Evolutionary conservation across 2,113 vertebrate genomes (phyloP).

Genomic region (Coryphaenoides rupestris): DNA sequence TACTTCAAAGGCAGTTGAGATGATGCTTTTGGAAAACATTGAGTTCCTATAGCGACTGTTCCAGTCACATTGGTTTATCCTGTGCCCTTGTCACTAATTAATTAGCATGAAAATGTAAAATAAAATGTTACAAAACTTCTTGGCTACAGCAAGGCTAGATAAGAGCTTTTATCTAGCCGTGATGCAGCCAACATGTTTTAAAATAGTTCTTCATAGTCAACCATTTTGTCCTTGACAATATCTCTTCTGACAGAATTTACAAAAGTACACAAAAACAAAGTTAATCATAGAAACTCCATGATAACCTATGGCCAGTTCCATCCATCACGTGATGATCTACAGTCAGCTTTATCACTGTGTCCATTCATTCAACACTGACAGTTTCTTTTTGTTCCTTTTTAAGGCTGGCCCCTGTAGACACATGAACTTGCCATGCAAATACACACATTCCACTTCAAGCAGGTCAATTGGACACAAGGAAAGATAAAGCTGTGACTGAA

Average conservation of each 20-base stretch:
- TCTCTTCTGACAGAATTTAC: constrained; percentile 30
- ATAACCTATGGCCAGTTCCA: constrained; percentile 42
- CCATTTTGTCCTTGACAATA: constrained; percentile 29
- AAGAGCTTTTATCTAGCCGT: too few species aligned
- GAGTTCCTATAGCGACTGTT: too few species aligned
- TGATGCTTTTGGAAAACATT: neutral
- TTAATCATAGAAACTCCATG: constrained; percentile 32
- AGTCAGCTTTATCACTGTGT: constrained; percentile 23
- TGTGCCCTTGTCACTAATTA: too few species aligned
- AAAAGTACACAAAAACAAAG: constrained; percentile 60
- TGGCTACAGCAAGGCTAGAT: too few species aligned
- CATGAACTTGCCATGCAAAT: constrained; percentile 67
- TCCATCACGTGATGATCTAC: constrained; percentile 53
- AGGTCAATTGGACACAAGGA: constrained; percentile 48
- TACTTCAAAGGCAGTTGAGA: neutral
- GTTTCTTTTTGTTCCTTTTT: constrained; percentile 28
- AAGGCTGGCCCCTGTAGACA: constrained; percentile 61
- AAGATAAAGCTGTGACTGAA: constrained; percentile 56
- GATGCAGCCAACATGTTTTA: too few species aligned
- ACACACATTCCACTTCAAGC: constrained; percentile 68
- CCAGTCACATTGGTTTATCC: too few species aligned
- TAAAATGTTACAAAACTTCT: too few species aligned
- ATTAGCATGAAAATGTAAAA: too few species aligned
- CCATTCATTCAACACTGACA: constrained; percentile 43
- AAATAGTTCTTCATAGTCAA: constrained; percentile 18